These are phyloP conservation scores for Dinoponera quadriceps DNA, from an alignment of 1,140 invertebrate species.

Conservation along the genomic window DNA sequence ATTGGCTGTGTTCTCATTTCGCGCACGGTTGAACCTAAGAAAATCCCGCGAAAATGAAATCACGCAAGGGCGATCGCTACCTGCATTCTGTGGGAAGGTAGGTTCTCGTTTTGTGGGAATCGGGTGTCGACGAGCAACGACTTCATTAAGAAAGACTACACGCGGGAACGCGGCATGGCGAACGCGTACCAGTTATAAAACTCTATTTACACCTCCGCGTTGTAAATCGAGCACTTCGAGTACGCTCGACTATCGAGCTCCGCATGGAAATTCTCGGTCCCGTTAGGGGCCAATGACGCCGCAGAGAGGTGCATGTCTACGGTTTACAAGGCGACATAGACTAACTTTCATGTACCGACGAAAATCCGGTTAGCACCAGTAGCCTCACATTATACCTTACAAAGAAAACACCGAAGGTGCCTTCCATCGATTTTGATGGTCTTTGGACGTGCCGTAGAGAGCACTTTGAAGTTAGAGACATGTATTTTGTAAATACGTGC, in stretches of 20 bases:
- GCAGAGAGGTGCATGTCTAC: constrained; percentile 40
- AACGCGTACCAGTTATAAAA: constrained; percentile 16
- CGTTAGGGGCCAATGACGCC: constrained; percentile 68
- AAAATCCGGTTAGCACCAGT: constrained; percentile 7
- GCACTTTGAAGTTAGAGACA: too few species aligned
- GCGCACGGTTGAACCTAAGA: not conserved
- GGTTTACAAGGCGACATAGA: constrained; percentile 40
- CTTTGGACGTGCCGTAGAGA: too few species aligned
- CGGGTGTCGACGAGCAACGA: not conserved
- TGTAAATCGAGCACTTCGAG: constrained; percentile 38
- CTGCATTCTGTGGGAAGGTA: not conserved
- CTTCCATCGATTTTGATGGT: too few species aligned
- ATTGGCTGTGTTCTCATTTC: not conserved
- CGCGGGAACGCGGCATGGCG: constrained; percentile 1
- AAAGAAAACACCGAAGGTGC: too few species aligned
- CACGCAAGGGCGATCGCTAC: not conserved
- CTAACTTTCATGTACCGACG: constrained; percentile 12
- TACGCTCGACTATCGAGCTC: not conserved
- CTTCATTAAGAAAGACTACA: not conserved
- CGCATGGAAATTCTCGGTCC: constrained; percentile 55
- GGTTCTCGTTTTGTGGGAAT: not conserved
- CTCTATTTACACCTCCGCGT: constrained; percentile 14
- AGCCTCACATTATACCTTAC: not conserved
- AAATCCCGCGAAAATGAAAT: constrained; percentile 1
- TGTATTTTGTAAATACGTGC: too few species aligned